Percentiles rank a stretch among this genome's conserved stretches.
Conservation (phyloP, 2,797 vertebrate genomes). For the Merluccius polli region DNA sequence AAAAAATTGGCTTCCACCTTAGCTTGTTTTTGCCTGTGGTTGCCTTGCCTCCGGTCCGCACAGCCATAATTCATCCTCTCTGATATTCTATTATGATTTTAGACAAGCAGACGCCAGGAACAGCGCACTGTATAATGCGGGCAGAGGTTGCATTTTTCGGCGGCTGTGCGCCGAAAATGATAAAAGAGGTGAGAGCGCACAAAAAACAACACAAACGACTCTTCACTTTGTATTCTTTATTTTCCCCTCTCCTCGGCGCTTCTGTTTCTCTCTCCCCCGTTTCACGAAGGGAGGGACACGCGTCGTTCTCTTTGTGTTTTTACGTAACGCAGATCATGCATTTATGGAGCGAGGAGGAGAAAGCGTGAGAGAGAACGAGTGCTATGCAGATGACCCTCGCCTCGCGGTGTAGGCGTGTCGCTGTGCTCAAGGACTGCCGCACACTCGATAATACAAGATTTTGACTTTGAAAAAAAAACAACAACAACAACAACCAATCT, state of each 20-base stretch:
- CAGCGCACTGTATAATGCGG: slow-evolving; percentile 12
- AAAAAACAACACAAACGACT: slow-evolving; percentile 2
- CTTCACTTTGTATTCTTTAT: neutral
- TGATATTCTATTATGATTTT: slow-evolving; percentile 21
- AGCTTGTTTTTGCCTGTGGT: neutral
- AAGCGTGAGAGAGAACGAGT: neutral
- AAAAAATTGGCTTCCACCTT: neutral
- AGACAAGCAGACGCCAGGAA: slow-evolving; percentile 26
- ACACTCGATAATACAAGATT: neutral
- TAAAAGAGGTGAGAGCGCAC: slow-evolving; percentile 1
- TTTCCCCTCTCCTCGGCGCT: neutral
- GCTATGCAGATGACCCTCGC: neutral
- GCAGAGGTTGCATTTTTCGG: slow-evolving; percentile 10
- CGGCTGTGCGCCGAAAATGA: neutral
- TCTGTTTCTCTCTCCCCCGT: neutral
- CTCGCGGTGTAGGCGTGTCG: neutral
- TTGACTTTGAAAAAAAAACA: too few species aligned
- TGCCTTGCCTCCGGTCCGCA: neutral
- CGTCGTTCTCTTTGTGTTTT: slow-evolving; percentile 15
- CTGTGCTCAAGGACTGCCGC: neutral
- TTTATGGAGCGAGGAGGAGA: neutral
- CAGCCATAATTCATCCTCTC: slow-evolving; percentile 24
- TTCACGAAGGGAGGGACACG: neutral
- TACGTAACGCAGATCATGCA: slow-evolving; percentile 20
- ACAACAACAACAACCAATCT: too few species aligned